Base-by-base conservation (phyloP, 2,888 invertebrate species). In the Drosophila anomelani region DNA sequence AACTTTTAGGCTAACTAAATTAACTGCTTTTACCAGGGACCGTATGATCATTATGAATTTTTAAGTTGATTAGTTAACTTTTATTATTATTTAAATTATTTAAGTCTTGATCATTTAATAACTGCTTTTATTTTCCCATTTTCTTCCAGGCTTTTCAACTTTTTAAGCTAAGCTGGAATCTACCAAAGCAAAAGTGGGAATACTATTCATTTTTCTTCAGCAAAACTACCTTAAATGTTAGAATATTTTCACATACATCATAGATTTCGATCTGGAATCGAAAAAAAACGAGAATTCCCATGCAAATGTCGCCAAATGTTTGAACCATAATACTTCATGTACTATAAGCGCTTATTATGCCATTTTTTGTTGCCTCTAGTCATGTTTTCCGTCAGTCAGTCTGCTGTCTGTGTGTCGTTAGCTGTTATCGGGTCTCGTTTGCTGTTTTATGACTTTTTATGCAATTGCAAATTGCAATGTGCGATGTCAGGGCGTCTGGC, bases 371-470 rank as follows among this genome's bases (percentile, higher is more conserved):
- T 43, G 26, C 29, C 46, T 36, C 20, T 32, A 29, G 47, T 36
- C 17, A 15, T 51, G 39, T 49, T 8, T 12, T 17, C 49, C 12
- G 32, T 49, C 49, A 1, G 47, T 29, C 67, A 15, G 59, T 56
- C 51, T 57, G 67, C 39, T 17, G 47, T 32, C 47, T 75, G 57
- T 58, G 43, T 41, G 23, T 39, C 34, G 51, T 34, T 34, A 1
- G 51, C 32, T 51, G 51, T 51, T 51, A 51, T 51, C 51, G 20
- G 5, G 20, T 15, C 56, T 59, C 57, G 61, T 64, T 78, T 54
- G 51, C 44, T n/a, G 57, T 55, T 76, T 77, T 68, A 73, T 64
- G 41, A 38, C 61, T 81, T 81, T 79, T 67, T 66, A 54, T 80
- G 79, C 67, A 67, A 56, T 55, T 78, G 36, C 39, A 66, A 80